phyloP scores from a whole-genome alignment of 2,113 vertebrate species.

The Manacus vitellinus region DNA sequence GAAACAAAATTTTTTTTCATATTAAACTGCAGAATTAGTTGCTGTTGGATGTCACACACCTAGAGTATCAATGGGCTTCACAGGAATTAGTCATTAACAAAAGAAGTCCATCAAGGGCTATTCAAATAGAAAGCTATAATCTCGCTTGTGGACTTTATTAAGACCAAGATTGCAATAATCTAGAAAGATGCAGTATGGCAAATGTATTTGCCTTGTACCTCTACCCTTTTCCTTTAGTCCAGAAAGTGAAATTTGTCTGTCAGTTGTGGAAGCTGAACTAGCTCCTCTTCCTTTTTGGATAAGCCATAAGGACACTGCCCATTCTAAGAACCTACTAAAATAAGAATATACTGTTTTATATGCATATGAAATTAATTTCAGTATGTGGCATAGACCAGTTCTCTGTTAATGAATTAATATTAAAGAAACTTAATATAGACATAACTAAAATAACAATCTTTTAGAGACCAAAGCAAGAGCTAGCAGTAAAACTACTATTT shows the following conservation, averaged over 20 bases:
- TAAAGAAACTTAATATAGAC: not conserved
- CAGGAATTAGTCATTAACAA: not conserved
- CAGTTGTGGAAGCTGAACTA: not conserved
- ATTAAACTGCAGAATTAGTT: not conserved
- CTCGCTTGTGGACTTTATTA: not conserved
- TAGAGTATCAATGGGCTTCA: not conserved
- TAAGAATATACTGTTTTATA: not conserved
- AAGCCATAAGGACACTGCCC: rapidly evolving
- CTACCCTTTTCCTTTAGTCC: not conserved
- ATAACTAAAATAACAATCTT: not conserved
- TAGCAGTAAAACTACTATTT: not conserved
- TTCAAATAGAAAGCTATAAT: not conserved
- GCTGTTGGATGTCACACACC: not conserved
- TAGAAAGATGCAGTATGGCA: not conserved
- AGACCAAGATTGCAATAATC: not conserved
- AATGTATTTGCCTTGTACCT: not conserved
- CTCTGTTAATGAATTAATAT: rapidly evolving
- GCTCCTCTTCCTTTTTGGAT: not conserved
- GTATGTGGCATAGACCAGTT: not conserved
- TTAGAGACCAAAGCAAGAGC: not conserved
- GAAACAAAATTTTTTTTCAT: not conserved
- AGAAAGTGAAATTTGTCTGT: not conserved
- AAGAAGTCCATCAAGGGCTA: not conserved
- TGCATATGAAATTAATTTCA: not conserved
- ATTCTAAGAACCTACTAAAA: not conserved